phyloP scores from a whole-genome alignment of 2,113 vertebrate species.

The Myxocyprinus asiaticus region DNA sequence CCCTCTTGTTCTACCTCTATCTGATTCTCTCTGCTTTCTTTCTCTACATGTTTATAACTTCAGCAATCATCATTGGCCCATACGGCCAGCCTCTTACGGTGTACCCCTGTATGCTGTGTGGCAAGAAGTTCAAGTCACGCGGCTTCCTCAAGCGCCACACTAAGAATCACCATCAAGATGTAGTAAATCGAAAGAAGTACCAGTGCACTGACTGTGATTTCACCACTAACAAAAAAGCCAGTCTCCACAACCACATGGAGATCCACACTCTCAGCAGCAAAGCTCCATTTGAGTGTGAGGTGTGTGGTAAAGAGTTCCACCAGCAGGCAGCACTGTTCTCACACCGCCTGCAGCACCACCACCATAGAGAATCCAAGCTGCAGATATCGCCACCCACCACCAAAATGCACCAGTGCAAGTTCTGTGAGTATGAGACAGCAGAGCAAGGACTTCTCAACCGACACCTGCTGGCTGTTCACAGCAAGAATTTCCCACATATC shows the following conservation, averaged over 20 bases:
- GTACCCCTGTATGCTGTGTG: conserved; percentile 89
- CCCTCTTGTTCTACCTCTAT: not conserved
- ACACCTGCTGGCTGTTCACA: conserved; percentile 85
- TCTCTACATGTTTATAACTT: conserved; percentile 17
- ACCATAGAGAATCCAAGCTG: conserved; percentile 85
- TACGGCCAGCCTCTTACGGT: conserved; percentile 89
- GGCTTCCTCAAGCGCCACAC: conserved; percentile 90
- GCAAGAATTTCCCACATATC: conserved; percentile 87
- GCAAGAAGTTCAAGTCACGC: conserved; percentile 91
- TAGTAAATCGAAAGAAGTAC: conserved; percentile 84
- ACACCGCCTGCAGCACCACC: conserved; percentile 85
- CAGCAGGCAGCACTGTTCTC: conserved; percentile 81
- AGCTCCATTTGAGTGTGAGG: conserved; percentile 76
- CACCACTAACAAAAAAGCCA: conserved; percentile 90
- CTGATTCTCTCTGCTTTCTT: conserved; percentile 1
- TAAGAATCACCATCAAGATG: conserved; percentile 89
- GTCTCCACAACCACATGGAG: conserved; percentile 90
- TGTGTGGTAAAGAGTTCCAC: conserved; percentile 81
- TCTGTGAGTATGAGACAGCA: conserved; percentile 87
- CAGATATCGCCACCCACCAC: conserved; percentile 49
- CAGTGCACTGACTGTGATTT: conserved; percentile 92
- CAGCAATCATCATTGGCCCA: conserved; percentile 90
- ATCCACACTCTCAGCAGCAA: conserved; percentile 89
- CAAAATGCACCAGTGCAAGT: conserved; percentile 83
- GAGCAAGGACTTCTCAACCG: conserved; percentile 88